Evolutionary conservation across 1,140 invertebrate species (phyloP).

Genomic region (Solen grandis): DNA sequence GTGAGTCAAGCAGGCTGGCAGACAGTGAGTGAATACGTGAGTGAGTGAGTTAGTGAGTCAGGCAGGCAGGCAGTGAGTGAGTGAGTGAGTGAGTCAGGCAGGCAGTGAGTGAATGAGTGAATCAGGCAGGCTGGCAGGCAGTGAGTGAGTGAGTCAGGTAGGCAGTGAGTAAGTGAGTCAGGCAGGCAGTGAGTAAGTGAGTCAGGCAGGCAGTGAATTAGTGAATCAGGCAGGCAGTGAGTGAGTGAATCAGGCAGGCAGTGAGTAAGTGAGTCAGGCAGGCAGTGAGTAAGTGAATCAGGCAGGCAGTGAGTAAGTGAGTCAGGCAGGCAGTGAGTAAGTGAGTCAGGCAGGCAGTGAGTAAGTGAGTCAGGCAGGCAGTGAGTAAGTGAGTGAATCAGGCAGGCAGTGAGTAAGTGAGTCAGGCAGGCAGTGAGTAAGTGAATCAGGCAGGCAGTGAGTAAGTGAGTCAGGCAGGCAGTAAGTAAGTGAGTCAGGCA

Average conservation of each 20-base stretch:
- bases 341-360: too few species aligned
- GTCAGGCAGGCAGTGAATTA: constrained; percentile 4
- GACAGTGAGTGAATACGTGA: constrained; percentile 43
- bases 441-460: too few species aligned
- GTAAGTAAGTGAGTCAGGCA: too few species aligned
- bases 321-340: too few species aligned
- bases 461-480: too few species aligned
- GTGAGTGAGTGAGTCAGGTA: constrained; percentile 20
- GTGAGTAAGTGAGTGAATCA: too few species aligned
- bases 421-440: too few species aligned
- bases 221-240: constrained; percentile 32
- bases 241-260: constrained; percentile 26
- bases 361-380: too few species aligned
- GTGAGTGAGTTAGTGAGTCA: constrained; percentile 49
- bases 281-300: too few species aligned
- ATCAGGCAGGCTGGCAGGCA: constrained; percentile 10
- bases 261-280: constrained; percentile 26
- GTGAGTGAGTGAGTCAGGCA: constrained; percentile 36
- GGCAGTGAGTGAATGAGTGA: constrained; percentile 16
- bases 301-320: too few species aligned
- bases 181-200: neutral
- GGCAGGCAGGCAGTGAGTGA: constrained; percentile 33
- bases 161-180: neutral
- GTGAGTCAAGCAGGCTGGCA: constrained; percentile 19
- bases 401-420: too few species aligned